These are phyloP conservation scores for Montipora capricornis DNA, from an alignment of 64 coral and sea anemone species.

Conservation along the genomic window DNA sequence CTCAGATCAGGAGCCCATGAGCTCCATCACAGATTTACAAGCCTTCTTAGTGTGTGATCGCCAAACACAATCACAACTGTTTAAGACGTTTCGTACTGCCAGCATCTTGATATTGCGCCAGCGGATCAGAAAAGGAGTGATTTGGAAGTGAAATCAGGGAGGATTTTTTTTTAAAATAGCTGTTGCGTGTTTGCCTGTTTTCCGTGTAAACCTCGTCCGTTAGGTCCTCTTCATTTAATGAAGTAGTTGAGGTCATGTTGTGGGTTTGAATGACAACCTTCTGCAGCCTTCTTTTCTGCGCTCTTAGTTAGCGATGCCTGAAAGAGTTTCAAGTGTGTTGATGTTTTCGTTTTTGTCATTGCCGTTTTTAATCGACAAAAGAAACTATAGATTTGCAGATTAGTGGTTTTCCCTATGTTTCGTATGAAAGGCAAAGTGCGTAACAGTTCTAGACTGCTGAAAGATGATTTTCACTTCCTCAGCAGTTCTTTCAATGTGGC, in stretches of 20 bases:
- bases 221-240: neutral
- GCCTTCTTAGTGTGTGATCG: neutral
- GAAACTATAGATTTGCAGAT: neutral
- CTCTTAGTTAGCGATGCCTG: neutral
- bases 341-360: conserved; percentile 6
- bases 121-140: neutral
- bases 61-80: neutral
- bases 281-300: neutral
- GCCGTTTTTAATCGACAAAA: conserved; percentile 8
- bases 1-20: no score
- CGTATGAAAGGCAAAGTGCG: neutral
- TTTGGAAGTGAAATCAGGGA: neutral
- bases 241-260: neutral
- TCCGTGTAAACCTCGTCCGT: neutral
- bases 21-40: neutral
- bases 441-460: neutral
- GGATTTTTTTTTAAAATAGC: neutral
- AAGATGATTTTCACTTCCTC: no score
- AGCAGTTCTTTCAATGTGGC: no score
- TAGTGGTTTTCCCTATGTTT: neutral
- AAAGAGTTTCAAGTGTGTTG: conserved; percentile 17
- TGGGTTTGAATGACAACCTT: neutral
- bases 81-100: neutral
- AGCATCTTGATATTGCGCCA: neutral
- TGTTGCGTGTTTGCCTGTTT: neutral